Evolutionary conservation across 64 coral and sea anemone genomes (phyloP), one percentile per base, ranked within the genome.

Genomic region (Dendrophyllia cribrosa): DNA sequence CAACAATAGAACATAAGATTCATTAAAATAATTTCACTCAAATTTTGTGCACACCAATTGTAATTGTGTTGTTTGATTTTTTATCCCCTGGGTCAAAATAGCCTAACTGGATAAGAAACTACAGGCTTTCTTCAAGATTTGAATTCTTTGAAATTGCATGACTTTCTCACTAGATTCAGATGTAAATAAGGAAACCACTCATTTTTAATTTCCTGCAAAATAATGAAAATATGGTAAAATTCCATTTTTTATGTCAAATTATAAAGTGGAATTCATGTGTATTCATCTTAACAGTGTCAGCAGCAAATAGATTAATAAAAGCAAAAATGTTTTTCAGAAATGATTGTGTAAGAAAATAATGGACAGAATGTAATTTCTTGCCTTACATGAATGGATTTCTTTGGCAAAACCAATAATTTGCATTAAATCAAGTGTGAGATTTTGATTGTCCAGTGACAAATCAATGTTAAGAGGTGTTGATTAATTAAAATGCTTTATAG

Each of bases 161-260:
- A 84, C 80, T 67, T 84, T 23, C 19, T 23, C 1, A 45, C 7
- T 21, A 43, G 45, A 65, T 66, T 47, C 19, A n/a, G 62, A 67
- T 67, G 59, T 84, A 84, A 84, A 84, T 63, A 84, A n/a, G 46
- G 43, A 84, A 84, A 84, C 63, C 80, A 84, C 80, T 84, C 50
- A 84, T 50, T 84, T 84, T 84, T 84, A 84, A 84, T 84, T 65
- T 84, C 80, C 80, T 84, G 4, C 34, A 12, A 60, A 46, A 84
- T 84, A 67, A 67, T 84, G 16, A 84, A 66, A 84, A 84, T 34
- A 65, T 84, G 26, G 23, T 43, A 82, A 79, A 63, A 68, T 67
- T 68, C 62, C 20, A 23, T 84, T 50, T 67, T 17, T 3, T 50
- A 10, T 1, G 7, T 67, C 47, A 20, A 43, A 45, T 60, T 46